Evolutionary conservation across 2,888 invertebrate species (phyloP).

Genomic region (Habrosyne pyritoides): DNA sequence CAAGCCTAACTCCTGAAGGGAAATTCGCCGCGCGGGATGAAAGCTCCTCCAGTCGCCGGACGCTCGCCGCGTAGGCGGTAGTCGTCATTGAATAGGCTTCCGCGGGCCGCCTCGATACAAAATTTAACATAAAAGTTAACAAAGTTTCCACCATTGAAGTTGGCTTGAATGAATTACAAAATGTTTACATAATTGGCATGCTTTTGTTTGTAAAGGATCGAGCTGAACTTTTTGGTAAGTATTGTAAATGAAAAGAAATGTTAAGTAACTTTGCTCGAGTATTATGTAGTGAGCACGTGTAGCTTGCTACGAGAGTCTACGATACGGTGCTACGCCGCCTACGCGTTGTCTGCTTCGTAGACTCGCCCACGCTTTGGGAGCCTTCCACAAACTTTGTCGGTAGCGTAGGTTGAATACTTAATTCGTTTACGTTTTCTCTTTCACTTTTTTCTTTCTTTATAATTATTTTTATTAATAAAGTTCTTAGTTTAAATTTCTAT

Average conservation of each 20-base stretch:
- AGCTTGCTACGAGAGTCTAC: conserved; percentile 55
- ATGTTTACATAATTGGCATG: conserved; percentile 7
- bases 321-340: conserved; percentile 71
- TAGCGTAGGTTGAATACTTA: conserved; percentile 27
- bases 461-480: background rate
- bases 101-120: conserved; percentile 19
- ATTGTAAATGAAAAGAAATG: background rate
- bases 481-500: too few relatives aligned
- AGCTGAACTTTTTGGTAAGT: conserved; percentile 9
- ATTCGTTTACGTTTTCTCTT: conserved; percentile 15
- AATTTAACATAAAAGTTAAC: conserved; percentile 15
- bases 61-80: conserved; percentile 59
- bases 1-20: conserved; percentile 85
- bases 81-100: conserved; percentile 25
- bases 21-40: conserved; percentile 77
- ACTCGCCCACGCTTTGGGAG: conserved; percentile 73
- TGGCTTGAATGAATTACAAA: background rate
- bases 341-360: conserved; percentile 75
- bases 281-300: conserved; percentile 50
- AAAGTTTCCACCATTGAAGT: conserved; percentile 20
- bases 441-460: background rate
- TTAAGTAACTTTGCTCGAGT: conserved; percentile 12
- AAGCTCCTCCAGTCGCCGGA: conserved; percentile 70
- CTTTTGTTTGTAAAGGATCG: conserved; percentile 15
- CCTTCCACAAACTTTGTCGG: conserved; percentile 37